These are phyloP conservation scores for Microplitis deprimator DNA, from an alignment of 2,888 invertebrate species.

Conservation along the genomic window DNA sequence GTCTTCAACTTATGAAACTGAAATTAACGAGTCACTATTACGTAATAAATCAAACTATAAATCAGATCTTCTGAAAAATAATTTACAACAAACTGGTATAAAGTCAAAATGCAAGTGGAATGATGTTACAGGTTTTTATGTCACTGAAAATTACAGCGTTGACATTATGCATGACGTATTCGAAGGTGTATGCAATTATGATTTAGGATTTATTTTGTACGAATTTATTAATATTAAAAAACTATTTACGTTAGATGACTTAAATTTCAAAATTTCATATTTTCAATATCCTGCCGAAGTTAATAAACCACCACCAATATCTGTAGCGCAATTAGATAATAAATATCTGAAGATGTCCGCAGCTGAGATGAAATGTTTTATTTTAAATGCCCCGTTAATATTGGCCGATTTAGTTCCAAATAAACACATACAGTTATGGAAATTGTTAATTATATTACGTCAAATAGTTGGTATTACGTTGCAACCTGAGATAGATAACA, in stretches of 20 bases:
- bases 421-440: conserved; percentile 34
- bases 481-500: background rate
- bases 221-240: too few species aligned
- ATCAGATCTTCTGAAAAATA: background rate
- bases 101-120: background rate
- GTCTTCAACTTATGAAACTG: background rate
- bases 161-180: conserved; percentile 20
- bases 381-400: conserved; percentile 13
- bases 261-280: too few species aligned
- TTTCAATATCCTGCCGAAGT: too few species aligned
- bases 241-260: too few species aligned
- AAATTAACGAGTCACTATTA: background rate
- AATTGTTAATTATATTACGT: conserved; percentile 34
- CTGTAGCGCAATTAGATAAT: too few species aligned
- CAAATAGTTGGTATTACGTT: conserved; percentile 36
- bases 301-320: too few species aligned
- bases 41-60: conserved; percentile 10
- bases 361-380: conserved; percentile 23
- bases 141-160: conserved; percentile 1
- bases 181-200: conserved; percentile 12
- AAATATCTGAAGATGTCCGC: too few species aligned
- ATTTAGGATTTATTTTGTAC: too few species aligned
- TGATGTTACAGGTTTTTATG: conserved; percentile 5
- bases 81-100: background rate
- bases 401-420: conserved; percentile 5